Percentiles rank a stretch among this genome's conserved stretches.
phyloP scores from a whole-genome alignment of 2,113 vertebrate genomes.

The Struthio camelus region DNA sequence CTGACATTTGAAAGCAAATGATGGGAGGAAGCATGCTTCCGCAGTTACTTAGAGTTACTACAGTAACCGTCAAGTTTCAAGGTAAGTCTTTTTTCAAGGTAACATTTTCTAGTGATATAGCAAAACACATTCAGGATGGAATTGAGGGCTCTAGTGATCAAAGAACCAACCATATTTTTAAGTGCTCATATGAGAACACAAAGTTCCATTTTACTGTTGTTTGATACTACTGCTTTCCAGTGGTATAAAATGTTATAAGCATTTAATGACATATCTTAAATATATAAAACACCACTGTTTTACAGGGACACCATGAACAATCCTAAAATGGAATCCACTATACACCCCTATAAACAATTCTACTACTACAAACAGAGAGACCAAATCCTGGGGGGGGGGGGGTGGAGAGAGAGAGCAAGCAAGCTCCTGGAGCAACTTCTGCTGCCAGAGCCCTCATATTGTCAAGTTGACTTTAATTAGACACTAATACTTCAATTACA shows the following conservation, averaged over 20 bases:
- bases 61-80: not conserved
- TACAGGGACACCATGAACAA: not conserved
- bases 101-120: not conserved
- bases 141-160: not conserved
- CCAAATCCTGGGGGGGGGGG: not conserved
- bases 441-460: not conserved
- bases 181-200: not conserved
- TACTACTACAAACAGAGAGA: not conserved
- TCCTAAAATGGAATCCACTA: not conserved
- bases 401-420: not conserved
- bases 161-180: not conserved
- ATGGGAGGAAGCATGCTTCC: not conserved
- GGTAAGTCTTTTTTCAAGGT: not conserved
- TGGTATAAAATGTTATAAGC: not conserved
- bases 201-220: not conserved
- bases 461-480: not conserved
- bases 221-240: not conserved
- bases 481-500: not conserved
- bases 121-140: not conserved
- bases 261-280: not conserved
- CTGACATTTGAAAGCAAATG: not conserved
- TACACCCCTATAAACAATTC: accelerated
- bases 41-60: not conserved
- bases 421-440: not conserved
- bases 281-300: not conserved